Evolutionary conservation across 2,797 vertebrate genomes (phyloP).

Genomic region (Knipowitschia caucasica): DNA sequence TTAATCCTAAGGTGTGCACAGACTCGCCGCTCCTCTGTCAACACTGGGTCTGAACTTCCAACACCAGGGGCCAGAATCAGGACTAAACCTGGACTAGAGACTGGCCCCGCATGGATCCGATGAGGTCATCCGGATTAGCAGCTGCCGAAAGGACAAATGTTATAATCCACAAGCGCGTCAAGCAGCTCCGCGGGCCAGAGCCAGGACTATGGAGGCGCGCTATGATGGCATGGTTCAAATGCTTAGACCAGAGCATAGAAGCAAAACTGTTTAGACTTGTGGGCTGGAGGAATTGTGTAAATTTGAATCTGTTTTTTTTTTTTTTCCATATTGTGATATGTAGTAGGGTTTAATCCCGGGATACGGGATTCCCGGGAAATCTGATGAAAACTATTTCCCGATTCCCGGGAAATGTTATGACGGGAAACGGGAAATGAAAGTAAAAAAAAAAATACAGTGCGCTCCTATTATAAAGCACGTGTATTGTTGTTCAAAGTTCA

Average conservation of each 20-base stretch:
- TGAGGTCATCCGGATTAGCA: slow-evolving; percentile 53
- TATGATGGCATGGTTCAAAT: neutral
- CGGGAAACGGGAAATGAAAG: too few species aligned
- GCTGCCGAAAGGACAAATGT: slow-evolving; percentile 60
- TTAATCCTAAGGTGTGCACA: slow-evolving; percentile 5
- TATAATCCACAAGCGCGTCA: slow-evolving; percentile 54
- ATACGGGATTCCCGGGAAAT: too few species aligned
- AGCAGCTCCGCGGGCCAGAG: slow-evolving; percentile 33
- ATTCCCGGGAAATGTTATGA: too few species aligned
- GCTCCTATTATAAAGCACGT: too few species aligned
- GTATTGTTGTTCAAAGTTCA: too few species aligned
- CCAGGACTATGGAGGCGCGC: slow-evolving; percentile 18
- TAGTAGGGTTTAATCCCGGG: too few species aligned
- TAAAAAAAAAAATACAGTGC: too few species aligned
- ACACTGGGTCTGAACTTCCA: neutral
- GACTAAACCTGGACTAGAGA: slow-evolving; percentile 1
- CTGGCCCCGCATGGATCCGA: slow-evolving; percentile 2
- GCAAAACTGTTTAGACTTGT: too few species aligned
- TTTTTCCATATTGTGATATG: too few species aligned
- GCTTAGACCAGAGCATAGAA: neutral
- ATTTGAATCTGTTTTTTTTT: too few species aligned
- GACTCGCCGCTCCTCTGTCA: slow-evolving; percentile 1
- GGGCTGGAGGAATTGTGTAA: too few species aligned
- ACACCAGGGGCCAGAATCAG: neutral
- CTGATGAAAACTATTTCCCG: too few species aligned